Base-by-base conservation (phyloP, 2,797 vertebrate genomes). In the Spheniscus humboldti region DNA sequence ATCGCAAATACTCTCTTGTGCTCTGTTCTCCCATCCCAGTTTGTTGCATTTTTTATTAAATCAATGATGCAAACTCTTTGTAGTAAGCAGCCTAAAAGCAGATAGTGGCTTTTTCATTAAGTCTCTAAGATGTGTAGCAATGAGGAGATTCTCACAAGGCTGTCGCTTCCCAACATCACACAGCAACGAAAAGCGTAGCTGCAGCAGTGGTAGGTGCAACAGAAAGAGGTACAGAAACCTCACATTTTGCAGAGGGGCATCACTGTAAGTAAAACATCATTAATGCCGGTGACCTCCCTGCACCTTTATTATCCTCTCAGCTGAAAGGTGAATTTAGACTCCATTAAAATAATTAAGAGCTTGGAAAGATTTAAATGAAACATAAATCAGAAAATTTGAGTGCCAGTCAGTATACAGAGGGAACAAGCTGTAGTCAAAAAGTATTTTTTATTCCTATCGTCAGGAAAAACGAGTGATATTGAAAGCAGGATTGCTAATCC, bases 1-100 rank as follows among this genome's bases (percentile, higher is more conserved):
- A n/a, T 43, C 0, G 0, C 33, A 77, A 85, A 50, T 31, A 20
- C 20, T 33, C 25, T 45, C 16, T n/a, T 11, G 2, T 1, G 5
- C 17, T 48, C 50, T 28, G 13, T 31, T 18, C 30, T 73, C 28
- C 35, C 28, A 37, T 22, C 13, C 30, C 57, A 45, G 28, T 47
- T 64, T 37, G 25, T 39, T 28, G 5, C 18, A 13, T 37, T 67
- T 84, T 67, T 52, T 24, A 13, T 71, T 55, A 47, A 62, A 50
- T 80, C 35, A 55, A 18, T 14, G 11, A 14, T 45, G 11, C 9
- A 47, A 63, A 55, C 16, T 37, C 37, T 31, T n/a, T 7, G 3
- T 25, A 66, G 55, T 22, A 52, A 74, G 48, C 10, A 41, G 20
- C 22, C 39, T 56, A 18, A 67, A 83, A 78, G 30, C 48, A 63